A percentile compares a stretch with the other conserved stretches of the same genome.
phyloP scores from a whole-genome alignment of 2,888 invertebrate genomes.

The Hirudinaria manillensis region DNA sequence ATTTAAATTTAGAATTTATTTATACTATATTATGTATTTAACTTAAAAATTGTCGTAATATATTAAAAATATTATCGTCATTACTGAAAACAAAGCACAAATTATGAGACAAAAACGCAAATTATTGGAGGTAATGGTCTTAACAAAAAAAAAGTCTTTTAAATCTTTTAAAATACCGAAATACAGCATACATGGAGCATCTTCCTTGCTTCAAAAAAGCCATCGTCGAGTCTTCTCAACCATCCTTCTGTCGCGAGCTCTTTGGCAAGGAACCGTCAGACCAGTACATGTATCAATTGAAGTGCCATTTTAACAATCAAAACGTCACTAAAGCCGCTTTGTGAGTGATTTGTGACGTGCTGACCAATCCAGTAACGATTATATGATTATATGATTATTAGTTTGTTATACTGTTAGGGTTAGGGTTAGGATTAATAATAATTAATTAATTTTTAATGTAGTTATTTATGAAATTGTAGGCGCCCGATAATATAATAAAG shows the following conservation, averaged over 20 bases:
- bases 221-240: neutral
- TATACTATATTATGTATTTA: too few relatives aligned
- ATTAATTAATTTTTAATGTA: too few relatives aligned
- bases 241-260: slow-evolving; percentile 22
- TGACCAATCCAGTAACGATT: neutral
- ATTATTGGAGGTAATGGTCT: too few relatives aligned
- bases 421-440: too few relatives aligned
- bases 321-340: slow-evolving; percentile 22
- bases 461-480: too few relatives aligned
- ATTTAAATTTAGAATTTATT: too few relatives aligned
- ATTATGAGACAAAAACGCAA: too few relatives aligned
- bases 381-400: neutral
- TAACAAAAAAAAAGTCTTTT: too few relatives aligned
- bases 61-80: too few relatives aligned
- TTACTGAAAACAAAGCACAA: too few relatives aligned
- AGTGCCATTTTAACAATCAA: slow-evolving; percentile 18
- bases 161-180: neutral
- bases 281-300: slow-evolving; percentile 28
- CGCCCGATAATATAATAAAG: too few relatives aligned
- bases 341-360: slow-evolving; percentile 9
- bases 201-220: slow-evolving; percentile 23
- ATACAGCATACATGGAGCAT: slow-evolving; percentile 18
- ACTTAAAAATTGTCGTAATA: too few relatives aligned
- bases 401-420: neutral
- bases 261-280: slow-evolving; percentile 17